Evolutionary conservation across 2,797 vertebrate species (phyloP).

Genomic region (Taeniopygia guttata): DNA sequence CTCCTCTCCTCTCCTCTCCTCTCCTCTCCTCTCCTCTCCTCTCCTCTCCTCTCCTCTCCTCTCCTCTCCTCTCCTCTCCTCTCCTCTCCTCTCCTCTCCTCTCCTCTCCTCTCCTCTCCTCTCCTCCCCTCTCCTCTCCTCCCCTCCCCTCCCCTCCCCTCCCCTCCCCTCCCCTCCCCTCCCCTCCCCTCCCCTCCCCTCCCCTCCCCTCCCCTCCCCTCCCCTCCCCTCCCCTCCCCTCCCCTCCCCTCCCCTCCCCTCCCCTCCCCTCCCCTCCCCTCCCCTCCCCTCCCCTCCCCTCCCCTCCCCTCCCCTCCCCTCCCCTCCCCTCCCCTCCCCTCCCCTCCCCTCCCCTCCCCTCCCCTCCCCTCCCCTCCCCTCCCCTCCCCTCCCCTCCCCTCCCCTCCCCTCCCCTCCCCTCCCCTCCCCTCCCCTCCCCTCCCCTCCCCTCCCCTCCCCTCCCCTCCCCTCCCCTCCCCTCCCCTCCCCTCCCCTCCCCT

Average conservation of each 20-base stretch:
- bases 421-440: neutral
- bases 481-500: neutral
- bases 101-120: neutral
- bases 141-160: neutral
- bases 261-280: neutral
- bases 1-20: neutral
- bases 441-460: neutral
- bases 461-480: neutral
- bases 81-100: neutral
- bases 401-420: neutral
- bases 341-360: neutral
- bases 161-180: neutral
- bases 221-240: neutral
- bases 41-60: neutral
- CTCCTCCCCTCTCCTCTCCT: neutral
- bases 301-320: neutral
- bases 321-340: neutral
- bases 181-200: neutral
- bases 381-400: neutral
- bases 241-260: neutral
- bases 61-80: neutral
- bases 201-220: neutral
- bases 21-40: neutral
- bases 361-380: neutral
- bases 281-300: neutral